These are phyloP conservation scores for Opisthocomus hoazin DNA, from an alignment of 2,113 vertebrate genomes.

Conservation along the genomic window DNA sequence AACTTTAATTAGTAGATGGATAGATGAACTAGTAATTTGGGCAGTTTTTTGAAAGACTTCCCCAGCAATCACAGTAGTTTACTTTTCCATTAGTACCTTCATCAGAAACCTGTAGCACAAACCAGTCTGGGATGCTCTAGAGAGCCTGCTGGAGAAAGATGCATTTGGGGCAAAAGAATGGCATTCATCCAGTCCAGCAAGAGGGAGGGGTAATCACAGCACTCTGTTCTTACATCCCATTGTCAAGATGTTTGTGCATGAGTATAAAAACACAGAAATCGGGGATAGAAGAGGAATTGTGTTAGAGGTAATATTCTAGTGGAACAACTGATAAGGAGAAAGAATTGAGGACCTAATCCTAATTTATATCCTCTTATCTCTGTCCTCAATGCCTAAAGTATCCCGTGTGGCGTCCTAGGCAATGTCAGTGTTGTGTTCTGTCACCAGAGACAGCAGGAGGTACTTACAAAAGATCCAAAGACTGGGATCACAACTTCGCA, in stretches of 20 bases:
- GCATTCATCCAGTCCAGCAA: not conserved
- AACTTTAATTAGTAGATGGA: not conserved
- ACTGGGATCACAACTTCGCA: not conserved
- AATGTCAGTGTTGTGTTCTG: not conserved
- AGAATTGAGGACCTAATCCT: not conserved
- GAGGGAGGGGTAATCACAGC: not conserved
- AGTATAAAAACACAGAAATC: not conserved
- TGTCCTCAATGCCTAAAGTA: not conserved
- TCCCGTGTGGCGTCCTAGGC: not conserved
- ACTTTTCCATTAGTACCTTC: not conserved
- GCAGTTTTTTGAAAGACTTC: not conserved
- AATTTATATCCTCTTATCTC: not conserved
- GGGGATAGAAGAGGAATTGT: not conserved
- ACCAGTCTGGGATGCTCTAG: not conserved
- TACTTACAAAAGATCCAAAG: not conserved
- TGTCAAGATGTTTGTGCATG: not conserved
- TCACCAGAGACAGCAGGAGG: not conserved
- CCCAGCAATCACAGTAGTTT: not conserved
- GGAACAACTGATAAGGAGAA: not conserved
- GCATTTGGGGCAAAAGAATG: not conserved
- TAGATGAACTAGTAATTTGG: not conserved
- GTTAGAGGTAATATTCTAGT: not conserved
- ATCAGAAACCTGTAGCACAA: not conserved
- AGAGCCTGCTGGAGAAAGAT: not conserved
- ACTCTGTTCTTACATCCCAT: not conserved